Conservation (phyloP, 2,797 vertebrate genomes). For the Malacoraja senta region DNA sequence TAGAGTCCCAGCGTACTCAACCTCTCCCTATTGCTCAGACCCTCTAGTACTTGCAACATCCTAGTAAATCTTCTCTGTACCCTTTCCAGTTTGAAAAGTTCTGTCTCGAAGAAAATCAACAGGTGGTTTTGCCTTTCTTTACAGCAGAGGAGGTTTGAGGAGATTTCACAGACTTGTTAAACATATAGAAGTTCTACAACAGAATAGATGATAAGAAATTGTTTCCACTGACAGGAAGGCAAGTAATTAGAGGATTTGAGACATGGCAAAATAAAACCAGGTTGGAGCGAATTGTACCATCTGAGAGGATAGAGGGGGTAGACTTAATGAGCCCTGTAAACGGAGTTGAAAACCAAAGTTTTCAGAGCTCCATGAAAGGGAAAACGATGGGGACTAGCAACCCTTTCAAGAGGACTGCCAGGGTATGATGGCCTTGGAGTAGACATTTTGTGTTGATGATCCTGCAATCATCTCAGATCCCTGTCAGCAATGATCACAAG, state of each 20-base stretch:
- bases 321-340: neutral
- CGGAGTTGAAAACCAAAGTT: neutral
- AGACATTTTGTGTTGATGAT: neutral
- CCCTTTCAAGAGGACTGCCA: neutral
- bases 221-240: neutral
- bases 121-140: neutral
- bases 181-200: neutral
- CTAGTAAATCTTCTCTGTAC: too few species aligned
- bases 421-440: neutral
- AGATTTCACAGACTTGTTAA: neutral
- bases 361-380: neutral
- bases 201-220: neutral
- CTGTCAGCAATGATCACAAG: neutral
- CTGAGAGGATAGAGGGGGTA: neutral
- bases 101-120: neutral
- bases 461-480: neutral
- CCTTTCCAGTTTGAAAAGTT: neutral
- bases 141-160: neutral
- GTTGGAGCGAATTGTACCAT: neutral
- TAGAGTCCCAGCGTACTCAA: too few species aligned
- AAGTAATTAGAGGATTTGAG: neutral
- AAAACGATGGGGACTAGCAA: neutral
- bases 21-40: too few species aligned
- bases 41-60: too few species aligned
- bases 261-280: neutral